Conservation (phyloP, 1,140 invertebrate species). For the Thaumatotibia leucotreta region DNA sequence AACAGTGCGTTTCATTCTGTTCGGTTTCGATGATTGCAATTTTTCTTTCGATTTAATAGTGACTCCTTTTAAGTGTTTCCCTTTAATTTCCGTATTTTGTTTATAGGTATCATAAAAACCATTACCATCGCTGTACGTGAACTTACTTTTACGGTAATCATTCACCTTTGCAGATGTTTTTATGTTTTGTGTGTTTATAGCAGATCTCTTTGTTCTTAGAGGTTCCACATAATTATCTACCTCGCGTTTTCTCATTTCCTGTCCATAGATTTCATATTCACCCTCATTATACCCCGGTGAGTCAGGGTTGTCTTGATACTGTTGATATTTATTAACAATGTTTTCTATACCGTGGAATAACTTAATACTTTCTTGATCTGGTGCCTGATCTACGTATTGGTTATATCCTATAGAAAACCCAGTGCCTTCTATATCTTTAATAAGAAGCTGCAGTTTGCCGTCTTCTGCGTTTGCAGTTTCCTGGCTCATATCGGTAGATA, state of each 20-base stretch:
- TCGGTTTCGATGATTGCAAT: neutral
- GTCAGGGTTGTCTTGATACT: conserved; percentile 33
- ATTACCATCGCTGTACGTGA: conserved; percentile 27
- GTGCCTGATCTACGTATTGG: conserved; percentile 51
- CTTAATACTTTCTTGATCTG: conserved; percentile 54
- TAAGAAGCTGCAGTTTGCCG: conserved; percentile 46
- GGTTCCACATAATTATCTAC: neutral
- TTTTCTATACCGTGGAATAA: conserved; percentile 57
- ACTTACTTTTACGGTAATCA: conserved; percentile 37
- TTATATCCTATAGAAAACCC: conserved; percentile 62
- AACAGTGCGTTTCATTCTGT: conserved; percentile 38
- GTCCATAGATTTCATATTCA: conserved; percentile 16
- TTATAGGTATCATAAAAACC: conserved; percentile 30
- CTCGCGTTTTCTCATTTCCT: conserved; percentile 30
- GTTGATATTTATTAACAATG: conserved; percentile 50
- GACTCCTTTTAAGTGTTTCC: neutral
- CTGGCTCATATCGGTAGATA: conserved; percentile 34
- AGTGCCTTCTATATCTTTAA: conserved; percentile 57
- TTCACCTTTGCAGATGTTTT: conserved; percentile 22
- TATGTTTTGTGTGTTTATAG: neutral
- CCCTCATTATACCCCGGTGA: conserved; percentile 7
- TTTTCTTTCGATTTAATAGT: neutral
- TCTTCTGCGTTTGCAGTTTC: conserved; percentile 15
- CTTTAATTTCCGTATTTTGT: conserved; percentile 13
- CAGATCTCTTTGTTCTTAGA: neutral